Evolutionary conservation across 2,797 vertebrate species (phyloP), one percentile per base, ranked within the genome.

Genomic region (Galago senegalensis): DNA sequence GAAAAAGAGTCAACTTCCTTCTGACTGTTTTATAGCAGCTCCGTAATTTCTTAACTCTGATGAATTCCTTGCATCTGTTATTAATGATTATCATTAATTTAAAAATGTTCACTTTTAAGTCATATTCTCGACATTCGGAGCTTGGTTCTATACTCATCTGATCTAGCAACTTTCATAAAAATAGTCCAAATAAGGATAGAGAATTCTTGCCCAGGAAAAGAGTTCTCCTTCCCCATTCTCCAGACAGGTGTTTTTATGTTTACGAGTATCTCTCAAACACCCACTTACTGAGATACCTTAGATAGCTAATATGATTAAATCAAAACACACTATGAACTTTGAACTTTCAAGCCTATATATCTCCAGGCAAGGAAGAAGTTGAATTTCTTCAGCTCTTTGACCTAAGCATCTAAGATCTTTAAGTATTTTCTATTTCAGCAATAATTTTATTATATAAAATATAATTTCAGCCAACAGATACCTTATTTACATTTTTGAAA

Each of bases 401-500:
- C 9, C 29, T 72, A 1, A 77, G 13, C 7, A 70, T 90, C 63
- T 72, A 37, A 85, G 21, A 76, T 82, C 12, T 61, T 79, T 95
- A 75, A 20, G 29, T 61, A 80, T 84, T 40, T 67, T 84, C 37
- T 92, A 56, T 96, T 81, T 88, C 31, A 88, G 12, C n/a, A 34
- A 75, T 12, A 7, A 83, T 43, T 43, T 43, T 43, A 43, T 43
- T 43, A 43, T 43, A 75, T 12, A 7, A 83, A 58, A 69, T 77
- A 82, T 16, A n/a, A 93, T 69, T 86, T 92, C 31, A 86, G 5
- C 43, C 77, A 86, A 83, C 40, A 67, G 2, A 17, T 56, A 11
- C 17, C 37, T 4, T 63, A 27, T 75, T 94, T 86, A 76, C 90
- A 34, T 83, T 89, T 96, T 75, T 81, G 29, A 92, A 87, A 81